Base-by-base conservation (phyloP, 2,888 invertebrate species). In the Fragum whitleyi region DNA sequence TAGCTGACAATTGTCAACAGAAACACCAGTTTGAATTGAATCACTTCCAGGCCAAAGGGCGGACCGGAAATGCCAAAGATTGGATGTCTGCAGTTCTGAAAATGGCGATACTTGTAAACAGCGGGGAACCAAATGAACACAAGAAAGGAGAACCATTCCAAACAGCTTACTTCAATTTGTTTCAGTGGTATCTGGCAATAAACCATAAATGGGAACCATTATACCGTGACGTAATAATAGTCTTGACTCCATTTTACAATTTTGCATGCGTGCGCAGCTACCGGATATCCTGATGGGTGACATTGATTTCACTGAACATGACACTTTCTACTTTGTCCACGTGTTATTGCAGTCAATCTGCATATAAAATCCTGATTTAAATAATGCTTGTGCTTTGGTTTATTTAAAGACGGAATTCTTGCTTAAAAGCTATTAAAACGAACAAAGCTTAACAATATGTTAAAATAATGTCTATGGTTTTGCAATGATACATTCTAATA, bases 271-370 rank as follows among this genome's bases (percentile, higher is more conserved):
- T 21, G 65, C 65, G 65, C 65, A 65, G 65, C 42, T 39, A 23
- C 65, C 65, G 65, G 65, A 65, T 42, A 42, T 65, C 65, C 65
- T 65, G 65, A 65, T 65, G 65, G 65, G 42, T 65, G 65, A 65
- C 65, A 65, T 65, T 65, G 65, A 65, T 65, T 61, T 36, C 42
- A 65, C 23, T 9, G 42, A 65, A 42, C 65, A 65, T 65, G 65
- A 36, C n/a, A 65, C 39, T 65, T 14, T 65, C 65, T 11, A 47
- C 47, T 47, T 47, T 47, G 47, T 47, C 7, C 47, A 47, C 47
- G 47, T 47, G 47, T 47, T 47, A 47, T 47, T 47, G 47, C 14
- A n/a, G 47, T n/a, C 47, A 47, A 47, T 47, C n/a, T 47, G 19
- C 47, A 47, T 14, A 47, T 47, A 47, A 47, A 47, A 47, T 14